Evolutionary conservation across 1,140 invertebrate genomes (phyloP), one percentile per base, ranked within the genome.

Genomic region (Papilio aristodemus): DNA sequence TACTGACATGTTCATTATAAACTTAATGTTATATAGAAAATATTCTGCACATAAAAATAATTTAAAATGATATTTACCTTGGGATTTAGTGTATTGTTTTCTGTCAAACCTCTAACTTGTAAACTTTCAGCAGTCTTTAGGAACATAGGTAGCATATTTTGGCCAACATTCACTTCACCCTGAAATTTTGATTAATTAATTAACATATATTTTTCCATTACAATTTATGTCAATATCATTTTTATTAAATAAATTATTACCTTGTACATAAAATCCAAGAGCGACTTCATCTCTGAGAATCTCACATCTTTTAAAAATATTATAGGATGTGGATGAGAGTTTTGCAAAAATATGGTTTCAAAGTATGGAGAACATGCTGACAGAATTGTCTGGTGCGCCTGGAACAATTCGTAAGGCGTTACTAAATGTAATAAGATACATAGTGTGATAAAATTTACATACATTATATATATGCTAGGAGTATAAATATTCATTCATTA

Each of bases 301-400:
- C 96, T 94, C 80, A 97, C 96, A 94, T 97, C 96, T 94, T 96
- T 96, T 81, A 97, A 94, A 90, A 97, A 97, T 92, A 98, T 97
- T 84, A 97, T 97, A 57, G 97, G 97, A 93, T 98, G 97, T 84
- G 96, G 96, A 92, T 97, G 96, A 74, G 94, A 94, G 90, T 97
- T 98, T 92, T 97, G 95, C 78, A 97, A 93, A 91, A 98, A 97
- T 91, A 98, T 95, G 89, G 94, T 96, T 93, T 98, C 97, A 92
- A 98, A 98, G 93, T 98, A 98, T 67, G 97, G 96, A 92, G 97
- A 98, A 93, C 97, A 98, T 74, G 97, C 97, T 54, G 97, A 98
- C 63, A 98, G 93, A 90, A 98, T 97, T 68, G 97, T 97, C 92
- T 98, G 97, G 92, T 98, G 97, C 76, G 97, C 97, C 93, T 94